A percentile compares a stretch with the other conserved stretches of the same genome.
phyloP scores from a whole-genome alignment of 30 jellyfish, hydroid and myxozoan species.

The Pseudorhiza aurosa region DNA sequence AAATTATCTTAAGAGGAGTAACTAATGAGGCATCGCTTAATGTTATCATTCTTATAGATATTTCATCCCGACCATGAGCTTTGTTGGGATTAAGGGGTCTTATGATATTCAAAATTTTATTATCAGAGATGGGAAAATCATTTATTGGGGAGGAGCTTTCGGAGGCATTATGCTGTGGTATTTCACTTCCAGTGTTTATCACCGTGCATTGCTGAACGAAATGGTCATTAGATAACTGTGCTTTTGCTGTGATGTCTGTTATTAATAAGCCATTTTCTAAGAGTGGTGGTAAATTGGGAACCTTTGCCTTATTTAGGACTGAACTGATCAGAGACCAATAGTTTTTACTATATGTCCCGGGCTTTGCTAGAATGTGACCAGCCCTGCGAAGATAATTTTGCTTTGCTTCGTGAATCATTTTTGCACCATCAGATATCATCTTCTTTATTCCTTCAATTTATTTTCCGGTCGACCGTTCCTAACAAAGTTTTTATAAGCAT shows the following conservation, averaged over 20 bases:
- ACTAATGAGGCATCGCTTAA: slow-evolving; percentile 57
- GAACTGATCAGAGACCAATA: slow-evolving; percentile 45
- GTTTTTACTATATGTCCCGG: slow-evolving; percentile 44
- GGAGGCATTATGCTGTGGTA: slow-evolving; percentile 16
- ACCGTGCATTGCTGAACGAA: slow-evolving; percentile 48
- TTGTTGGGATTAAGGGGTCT: slow-evolving; percentile 47
- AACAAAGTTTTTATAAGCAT: slow-evolving; percentile 17
- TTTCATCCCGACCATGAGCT: slow-evolving; percentile 69
- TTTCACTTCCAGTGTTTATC: slow-evolving; percentile 27
- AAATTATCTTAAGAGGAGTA: slow-evolving; percentile 23
- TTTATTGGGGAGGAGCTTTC: background rate
- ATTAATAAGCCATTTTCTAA: slow-evolving; percentile 12
- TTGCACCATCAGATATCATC: slow-evolving; percentile 44
- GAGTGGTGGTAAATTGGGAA: slow-evolving; percentile 46
- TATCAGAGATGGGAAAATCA: slow-evolving; percentile 29
- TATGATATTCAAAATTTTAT: slow-evolving; percentile 25
- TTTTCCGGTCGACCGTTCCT: slow-evolving; percentile 42
- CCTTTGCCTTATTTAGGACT: slow-evolving; percentile 38
- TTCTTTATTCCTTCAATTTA: slow-evolving; percentile 16
- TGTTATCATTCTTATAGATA: slow-evolving; percentile 39
- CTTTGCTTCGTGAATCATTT: slow-evolving; percentile 45
- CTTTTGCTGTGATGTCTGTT: slow-evolving; percentile 52
- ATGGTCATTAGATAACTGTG: slow-evolving; percentile 29
- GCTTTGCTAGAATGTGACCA: slow-evolving; percentile 55
- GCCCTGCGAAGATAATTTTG: slow-evolving; percentile 24